These are phyloP conservation scores for Drosophila pandora DNA, from an alignment of 1,140 invertebrate genomes.

Conservation along the genomic window DNA sequence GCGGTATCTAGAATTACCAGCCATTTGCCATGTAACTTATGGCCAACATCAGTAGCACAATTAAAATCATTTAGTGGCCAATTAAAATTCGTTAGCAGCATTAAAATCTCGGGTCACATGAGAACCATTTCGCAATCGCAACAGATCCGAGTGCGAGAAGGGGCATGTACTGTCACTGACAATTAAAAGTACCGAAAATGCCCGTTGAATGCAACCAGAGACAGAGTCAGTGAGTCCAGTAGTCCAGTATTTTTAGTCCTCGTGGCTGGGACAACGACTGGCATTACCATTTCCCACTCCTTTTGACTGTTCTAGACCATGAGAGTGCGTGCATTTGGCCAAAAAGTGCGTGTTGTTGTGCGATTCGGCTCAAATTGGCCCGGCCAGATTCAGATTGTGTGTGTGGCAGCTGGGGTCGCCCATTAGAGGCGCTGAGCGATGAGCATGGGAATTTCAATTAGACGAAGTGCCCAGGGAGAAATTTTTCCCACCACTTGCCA, in stretches of 20 bases:
- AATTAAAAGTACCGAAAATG: slow-evolving; percentile 78
- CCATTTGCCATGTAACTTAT: slow-evolving; percentile 73
- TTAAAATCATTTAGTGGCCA: slow-evolving; percentile 82
- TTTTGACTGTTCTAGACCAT: slow-evolving; percentile 38
- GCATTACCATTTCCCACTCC: slow-evolving; percentile 5
- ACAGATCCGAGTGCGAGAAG: slow-evolving; percentile 2
- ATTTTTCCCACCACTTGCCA: slow-evolving; percentile 61
- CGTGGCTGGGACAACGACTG: slow-evolving; percentile 9
- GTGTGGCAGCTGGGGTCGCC: slow-evolving; percentile 57
- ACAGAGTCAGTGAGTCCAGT: slow-evolving; percentile 6
- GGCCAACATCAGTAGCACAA: slow-evolving; percentile 78
- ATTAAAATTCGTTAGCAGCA: slow-evolving; percentile 82
- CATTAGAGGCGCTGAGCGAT: slow-evolving; percentile 61
- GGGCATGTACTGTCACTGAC: slow-evolving; percentile 27
- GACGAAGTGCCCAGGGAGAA: slow-evolving; percentile 55
- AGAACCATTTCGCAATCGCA: slow-evolving; percentile 71
- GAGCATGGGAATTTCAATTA: slow-evolving; percentile 67
- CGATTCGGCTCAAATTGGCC: slow-evolving; percentile 59
- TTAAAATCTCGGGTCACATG: slow-evolving; percentile 77
- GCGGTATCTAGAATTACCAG: slow-evolving; percentile 52
- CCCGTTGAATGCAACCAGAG: slow-evolving; percentile 58
- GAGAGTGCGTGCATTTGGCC: slow-evolving; percentile 42
- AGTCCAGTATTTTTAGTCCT: slow-evolving; percentile 12
- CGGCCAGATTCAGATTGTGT: slow-evolving; percentile 48
- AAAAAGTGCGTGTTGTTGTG: slow-evolving; percentile 57